A percentile compares a stretch with the other conserved stretches of the same genome.
Conservation (phyloP, 2,797 vertebrate genomes). For the Bucorvus abyssinicus region DNA sequence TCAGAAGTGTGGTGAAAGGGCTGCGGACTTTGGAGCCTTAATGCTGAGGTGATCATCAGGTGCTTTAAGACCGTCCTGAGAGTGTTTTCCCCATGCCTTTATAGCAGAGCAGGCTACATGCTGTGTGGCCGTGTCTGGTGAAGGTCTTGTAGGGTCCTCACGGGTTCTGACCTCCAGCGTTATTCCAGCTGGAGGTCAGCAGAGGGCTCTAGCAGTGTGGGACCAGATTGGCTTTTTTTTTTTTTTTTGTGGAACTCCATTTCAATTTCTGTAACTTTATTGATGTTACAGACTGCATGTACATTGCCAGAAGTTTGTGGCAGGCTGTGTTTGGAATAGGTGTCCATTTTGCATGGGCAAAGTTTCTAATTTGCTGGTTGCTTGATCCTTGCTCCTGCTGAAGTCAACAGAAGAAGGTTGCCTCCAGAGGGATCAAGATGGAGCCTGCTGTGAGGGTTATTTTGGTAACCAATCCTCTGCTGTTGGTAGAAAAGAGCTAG, state of each 20-base stretch:
- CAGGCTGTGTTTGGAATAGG: background rate
- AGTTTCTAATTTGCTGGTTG: constrained; percentile 4
- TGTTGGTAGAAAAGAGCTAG: background rate
- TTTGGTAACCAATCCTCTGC: constrained; percentile 39
- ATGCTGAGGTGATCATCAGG: background rate
- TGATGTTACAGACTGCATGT: background rate
- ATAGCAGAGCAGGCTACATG: background rate
- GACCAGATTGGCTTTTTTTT: background rate
- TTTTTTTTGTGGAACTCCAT: background rate
- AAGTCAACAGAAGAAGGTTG: constrained; percentile 61
- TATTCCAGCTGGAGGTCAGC: constrained; percentile 72
- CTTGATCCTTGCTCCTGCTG: constrained; percentile 58
- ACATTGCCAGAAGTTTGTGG: background rate
- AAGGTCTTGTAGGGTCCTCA: background rate
- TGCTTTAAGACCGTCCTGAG: background rate
- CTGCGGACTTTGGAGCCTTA: background rate
- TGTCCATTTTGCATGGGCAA: constrained; percentile 25
- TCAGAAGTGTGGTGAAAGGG: background rate
- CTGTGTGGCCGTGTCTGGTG: background rate
- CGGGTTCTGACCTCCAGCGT: constrained; percentile 50
- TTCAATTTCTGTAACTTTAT: constrained; percentile 4
- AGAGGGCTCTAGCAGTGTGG: constrained; percentile 74
- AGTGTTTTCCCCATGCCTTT: background rate
- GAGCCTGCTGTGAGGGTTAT: constrained; percentile 39
- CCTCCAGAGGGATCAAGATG: constrained; percentile 44